These are phyloP conservation scores for Glomeris maerens DNA, from an alignment of 1,140 invertebrate genomes.

Conservation along the genomic window DNA sequence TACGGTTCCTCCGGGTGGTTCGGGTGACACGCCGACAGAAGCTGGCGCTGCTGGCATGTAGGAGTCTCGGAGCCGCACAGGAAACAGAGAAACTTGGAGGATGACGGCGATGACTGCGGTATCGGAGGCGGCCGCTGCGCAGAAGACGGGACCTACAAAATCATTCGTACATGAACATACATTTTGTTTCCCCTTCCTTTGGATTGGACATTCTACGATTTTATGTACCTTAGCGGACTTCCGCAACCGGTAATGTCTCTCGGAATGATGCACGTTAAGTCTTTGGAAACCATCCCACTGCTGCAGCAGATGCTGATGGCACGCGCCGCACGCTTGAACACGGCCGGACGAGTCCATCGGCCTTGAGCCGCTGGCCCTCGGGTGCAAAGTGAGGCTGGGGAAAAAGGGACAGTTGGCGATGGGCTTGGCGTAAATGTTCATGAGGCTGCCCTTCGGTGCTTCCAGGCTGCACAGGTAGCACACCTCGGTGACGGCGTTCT, in stretches of 20 bases:
- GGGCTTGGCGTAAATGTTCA: constrained; percentile 44
- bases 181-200: too few relatives aligned
- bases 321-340: constrained; percentile 62
- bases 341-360: constrained; percentile 58
- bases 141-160: background rate
- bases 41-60: constrained; percentile 50
- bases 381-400: constrained; percentile 66
- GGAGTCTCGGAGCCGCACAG: constrained; percentile 66
- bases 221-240: constrained; percentile 34
- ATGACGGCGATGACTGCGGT: constrained; percentile 38
- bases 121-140: constrained; percentile 41
- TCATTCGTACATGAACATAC: too few relatives aligned
- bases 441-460: constrained; percentile 58
- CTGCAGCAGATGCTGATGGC: constrained; percentile 60
- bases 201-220: background rate
- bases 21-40: constrained; percentile 70
- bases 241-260: constrained; percentile 60
- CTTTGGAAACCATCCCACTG: constrained; percentile 56
- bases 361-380: constrained; percentile 59
- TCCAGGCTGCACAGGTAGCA: constrained; percentile 71
- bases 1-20: constrained; percentile 72
- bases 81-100: constrained; percentile 59
- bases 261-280: constrained; percentile 52
- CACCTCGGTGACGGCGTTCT: constrained; percentile 73
- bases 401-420: constrained; percentile 53